Evolutionary conservation across 2,113 vertebrate genomes (phyloP).

Genomic region (Neogobius melanostomus): DNA sequence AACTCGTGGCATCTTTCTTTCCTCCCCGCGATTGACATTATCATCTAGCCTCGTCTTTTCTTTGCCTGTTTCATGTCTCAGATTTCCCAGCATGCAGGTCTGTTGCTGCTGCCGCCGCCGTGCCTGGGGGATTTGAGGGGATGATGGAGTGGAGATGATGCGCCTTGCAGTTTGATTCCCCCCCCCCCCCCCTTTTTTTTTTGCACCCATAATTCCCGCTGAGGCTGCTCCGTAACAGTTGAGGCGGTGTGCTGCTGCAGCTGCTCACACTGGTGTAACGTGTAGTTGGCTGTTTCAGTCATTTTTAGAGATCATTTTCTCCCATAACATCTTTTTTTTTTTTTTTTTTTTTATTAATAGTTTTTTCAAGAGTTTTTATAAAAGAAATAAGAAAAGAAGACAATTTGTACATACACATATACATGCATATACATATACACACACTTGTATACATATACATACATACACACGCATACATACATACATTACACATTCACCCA

Average conservation of each 20-base stretch:
- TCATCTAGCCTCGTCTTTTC: conserved; percentile 46
- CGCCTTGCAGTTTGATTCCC: conserved; percentile 52
- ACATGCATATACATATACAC: no score
- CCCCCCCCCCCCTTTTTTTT: background rate
- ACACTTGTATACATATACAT: no score
- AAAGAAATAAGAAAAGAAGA: no score
- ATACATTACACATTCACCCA: no score
- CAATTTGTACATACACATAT: no score
- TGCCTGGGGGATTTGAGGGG: conserved; percentile 46
- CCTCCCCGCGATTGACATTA: conserved; percentile 43
- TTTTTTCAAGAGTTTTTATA: no score
- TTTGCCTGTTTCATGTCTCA: conserved; percentile 44
- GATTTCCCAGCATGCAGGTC: conserved; percentile 45
- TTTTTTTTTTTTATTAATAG: no score
- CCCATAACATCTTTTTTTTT: no score
- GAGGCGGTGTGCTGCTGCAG: conserved; percentile 37
- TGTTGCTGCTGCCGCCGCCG: conserved; percentile 47
- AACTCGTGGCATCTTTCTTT: conserved; percentile 53
- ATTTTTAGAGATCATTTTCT: no score
- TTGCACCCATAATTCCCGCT: conserved; percentile 7
- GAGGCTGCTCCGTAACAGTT: conserved; percentile 39
- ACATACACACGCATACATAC: no score
- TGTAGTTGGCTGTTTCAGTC: no score
- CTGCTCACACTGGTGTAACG: background rate
- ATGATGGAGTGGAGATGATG: conserved; percentile 67